Conservation (phyloP, 2,113 vertebrate species). For the Nothoprocta pentlandii region DNA sequence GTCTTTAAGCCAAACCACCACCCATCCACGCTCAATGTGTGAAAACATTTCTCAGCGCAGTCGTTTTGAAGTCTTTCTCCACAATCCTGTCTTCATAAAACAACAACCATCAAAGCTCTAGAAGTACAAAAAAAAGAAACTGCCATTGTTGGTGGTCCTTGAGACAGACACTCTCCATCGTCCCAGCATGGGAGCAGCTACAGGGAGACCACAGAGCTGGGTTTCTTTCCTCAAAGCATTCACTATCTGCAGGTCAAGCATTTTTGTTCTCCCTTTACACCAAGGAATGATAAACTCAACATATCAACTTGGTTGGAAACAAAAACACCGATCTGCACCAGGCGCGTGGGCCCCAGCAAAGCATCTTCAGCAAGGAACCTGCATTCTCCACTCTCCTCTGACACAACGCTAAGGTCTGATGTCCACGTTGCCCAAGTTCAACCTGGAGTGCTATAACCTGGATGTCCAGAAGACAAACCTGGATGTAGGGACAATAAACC, state of each 20-base stretch:
- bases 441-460: too few relatives aligned
- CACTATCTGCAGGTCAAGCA: neutral
- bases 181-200: neutral
- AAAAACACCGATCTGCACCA: rapidly evolving
- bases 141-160: neutral
- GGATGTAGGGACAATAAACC: too few relatives aligned
- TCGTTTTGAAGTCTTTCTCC: neutral
- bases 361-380: rapidly evolving
- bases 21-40: neutral
- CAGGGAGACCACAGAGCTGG: neutral
- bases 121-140: neutral
- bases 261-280: rapidly evolving
- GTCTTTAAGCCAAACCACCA: neutral
- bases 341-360: neutral
- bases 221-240: neutral
- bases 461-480: rapidly evolving
- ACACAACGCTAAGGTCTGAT: neutral
- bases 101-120: neutral
- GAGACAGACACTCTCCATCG: neutral
- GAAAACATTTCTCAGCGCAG: neutral
- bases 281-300: neutral
- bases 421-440: neutral
- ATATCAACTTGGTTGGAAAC: neutral
- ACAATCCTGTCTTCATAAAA: neutral
- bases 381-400: neutral